Evolutionary conservation across 1,140 invertebrate genomes (phyloP).

Genomic region (Bombus difficillimus): DNA sequence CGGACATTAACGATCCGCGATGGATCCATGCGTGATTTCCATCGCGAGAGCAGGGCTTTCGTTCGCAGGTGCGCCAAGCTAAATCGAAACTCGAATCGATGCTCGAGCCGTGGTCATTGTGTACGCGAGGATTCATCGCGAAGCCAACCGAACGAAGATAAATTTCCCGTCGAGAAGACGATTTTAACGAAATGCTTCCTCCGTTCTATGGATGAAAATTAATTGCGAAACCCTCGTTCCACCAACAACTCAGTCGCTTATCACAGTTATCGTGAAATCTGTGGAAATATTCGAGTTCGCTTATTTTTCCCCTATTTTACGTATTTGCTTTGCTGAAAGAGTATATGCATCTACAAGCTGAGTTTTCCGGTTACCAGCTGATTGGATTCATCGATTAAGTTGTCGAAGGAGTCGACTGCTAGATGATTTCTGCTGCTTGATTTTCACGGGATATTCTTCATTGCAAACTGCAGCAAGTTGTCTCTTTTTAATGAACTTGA

Average conservation of each 20-base stretch:
- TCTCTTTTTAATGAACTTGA: not conserved
- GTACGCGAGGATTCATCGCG: conserved; percentile 23
- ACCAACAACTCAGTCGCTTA: not conserved
- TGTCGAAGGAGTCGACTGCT: not conserved
- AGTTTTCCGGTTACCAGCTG: not conserved
- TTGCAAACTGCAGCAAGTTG: not conserved
- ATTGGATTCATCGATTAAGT: not conserved
- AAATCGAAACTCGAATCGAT: conserved; percentile 60
- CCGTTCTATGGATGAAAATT: conserved; percentile 11
- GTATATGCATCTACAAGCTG: not conserved
- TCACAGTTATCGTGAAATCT: not conserved
- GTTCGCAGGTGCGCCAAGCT: conserved; percentile 60
- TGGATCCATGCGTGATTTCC: conserved; percentile 65
- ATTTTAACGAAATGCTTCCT: conserved; percentile 27
- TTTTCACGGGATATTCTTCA: not conserved
- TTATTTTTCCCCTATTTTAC: not conserved
- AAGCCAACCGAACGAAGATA: conserved; percentile 37
- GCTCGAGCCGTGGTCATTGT: conserved; percentile 11
- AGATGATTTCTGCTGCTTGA: not conserved
- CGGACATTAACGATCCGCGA: conserved; percentile 69
- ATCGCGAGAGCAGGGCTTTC: conserved; percentile 50
- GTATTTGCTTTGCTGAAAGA: not conserved
- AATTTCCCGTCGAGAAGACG: conserved; percentile 11
- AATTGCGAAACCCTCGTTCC: not conserved
- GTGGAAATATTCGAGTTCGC: not conserved